phyloP scores from a whole-genome alignment of 2,888 invertebrate species.

The Torymus auratus region DNA sequence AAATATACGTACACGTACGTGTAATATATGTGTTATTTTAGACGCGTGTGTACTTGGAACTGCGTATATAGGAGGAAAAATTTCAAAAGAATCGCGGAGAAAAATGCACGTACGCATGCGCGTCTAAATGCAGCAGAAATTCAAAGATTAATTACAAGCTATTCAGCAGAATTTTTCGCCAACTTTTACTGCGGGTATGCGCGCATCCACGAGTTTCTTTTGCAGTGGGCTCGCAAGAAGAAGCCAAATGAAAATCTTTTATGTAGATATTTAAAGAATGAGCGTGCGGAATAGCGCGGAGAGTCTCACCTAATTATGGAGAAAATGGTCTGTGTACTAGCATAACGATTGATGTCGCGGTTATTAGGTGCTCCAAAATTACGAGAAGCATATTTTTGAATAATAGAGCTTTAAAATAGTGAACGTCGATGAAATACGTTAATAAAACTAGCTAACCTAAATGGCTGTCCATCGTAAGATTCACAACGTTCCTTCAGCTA shows the following conservation, averaged over 20 bases:
- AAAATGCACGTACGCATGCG: too few species aligned
- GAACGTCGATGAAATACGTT: constrained; percentile 22
- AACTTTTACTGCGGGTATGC: constrained; percentile 4
- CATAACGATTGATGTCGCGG: too few species aligned
- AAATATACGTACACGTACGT: not conserved
- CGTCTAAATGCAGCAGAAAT: too few species aligned
- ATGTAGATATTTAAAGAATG: constrained; percentile 1
- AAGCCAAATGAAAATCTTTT: too few species aligned
- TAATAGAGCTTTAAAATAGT: constrained; percentile 7
- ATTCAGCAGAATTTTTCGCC: too few species aligned
- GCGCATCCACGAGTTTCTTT: too few species aligned
- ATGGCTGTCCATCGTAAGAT: constrained; percentile 7
- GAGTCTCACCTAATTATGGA: too few species aligned
- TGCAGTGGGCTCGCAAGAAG: too few species aligned
- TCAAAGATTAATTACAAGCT: too few species aligned
- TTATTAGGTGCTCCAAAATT: too few species aligned
- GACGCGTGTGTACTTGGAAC: not conserved
- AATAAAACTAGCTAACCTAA: constrained; percentile 34
- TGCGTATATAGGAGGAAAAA: too few species aligned
- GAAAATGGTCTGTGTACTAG: not conserved
- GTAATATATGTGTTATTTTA: not conserved
- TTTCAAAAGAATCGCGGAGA: too few species aligned
- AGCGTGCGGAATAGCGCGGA: not conserved
- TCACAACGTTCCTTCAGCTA: not conserved
- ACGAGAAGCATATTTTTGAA: not conserved